A percentile compares a stretch with the other conserved stretches of the same genome.
Evolutionary conservation across 2,888 invertebrate genomes (phyloP).

Genomic region (Megaustenia siamemsis): DNA sequence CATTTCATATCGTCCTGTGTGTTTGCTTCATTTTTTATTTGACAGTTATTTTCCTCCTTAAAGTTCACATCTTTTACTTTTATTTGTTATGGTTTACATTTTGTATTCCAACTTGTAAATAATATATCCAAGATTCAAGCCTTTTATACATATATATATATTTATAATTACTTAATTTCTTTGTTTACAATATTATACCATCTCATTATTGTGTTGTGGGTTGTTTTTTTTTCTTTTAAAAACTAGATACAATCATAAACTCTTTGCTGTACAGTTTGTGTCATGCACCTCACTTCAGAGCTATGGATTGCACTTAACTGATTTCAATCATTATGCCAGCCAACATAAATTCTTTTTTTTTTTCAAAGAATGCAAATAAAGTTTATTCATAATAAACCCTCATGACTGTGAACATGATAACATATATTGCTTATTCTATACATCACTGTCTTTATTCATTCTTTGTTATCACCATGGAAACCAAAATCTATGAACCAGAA

Average conservation of each 20-base stretch:
- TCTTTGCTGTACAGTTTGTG: background rate
- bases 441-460: background rate
- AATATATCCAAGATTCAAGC: too few species aligned
- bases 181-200: background rate
- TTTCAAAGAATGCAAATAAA: background rate
- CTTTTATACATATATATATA: too few species aligned
- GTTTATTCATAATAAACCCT: background rate
- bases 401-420: background rate
- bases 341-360: background rate
- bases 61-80: too few species aligned
- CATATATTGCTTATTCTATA: background rate
- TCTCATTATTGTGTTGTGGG: background rate
- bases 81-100: too few species aligned
- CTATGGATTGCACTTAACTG: background rate
- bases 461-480: slow-evolving; percentile 16
- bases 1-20: too few species aligned
- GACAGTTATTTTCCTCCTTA: too few species aligned
- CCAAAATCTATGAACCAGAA: background rate
- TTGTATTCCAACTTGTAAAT: too few species aligned
- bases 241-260: too few species aligned
- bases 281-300: background rate
- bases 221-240: background rate
- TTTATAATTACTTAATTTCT: background rate
- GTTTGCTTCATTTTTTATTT: too few species aligned
- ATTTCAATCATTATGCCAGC: background rate